Percentiles rank a stretch among this genome's conserved stretches.
These are phyloP conservation scores for Lepidochitona cinerea DNA, from an alignment of 2,888 invertebrate species.

Conservation along the genomic window DNA sequence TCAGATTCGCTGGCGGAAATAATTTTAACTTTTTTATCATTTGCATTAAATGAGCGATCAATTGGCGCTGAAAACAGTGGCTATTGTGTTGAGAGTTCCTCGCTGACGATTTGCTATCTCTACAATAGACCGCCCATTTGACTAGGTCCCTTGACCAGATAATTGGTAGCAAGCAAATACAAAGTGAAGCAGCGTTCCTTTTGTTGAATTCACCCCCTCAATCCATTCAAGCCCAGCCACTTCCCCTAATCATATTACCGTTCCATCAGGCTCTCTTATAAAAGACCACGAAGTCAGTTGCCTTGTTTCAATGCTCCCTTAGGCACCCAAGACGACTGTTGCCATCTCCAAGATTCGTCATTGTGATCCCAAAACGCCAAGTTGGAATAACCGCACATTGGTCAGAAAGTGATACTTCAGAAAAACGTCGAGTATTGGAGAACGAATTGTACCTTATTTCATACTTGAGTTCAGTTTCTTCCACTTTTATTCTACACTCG, in stretches of 20 bases:
- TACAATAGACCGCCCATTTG: not conserved
- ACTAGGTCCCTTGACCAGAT: not conserved
- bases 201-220: not conserved
- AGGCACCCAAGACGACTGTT: not conserved
- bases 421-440: too few relatives aligned
- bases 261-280: not conserved
- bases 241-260: constrained; percentile 6
- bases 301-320: not conserved
- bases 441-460: too few relatives aligned
- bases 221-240: not conserved
- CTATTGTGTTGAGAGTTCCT: not conserved
- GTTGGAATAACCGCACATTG: too few relatives aligned
- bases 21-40: not conserved
- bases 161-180: constrained; percentile 1
- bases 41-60: constrained; percentile 3
- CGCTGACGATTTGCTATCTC: not conserved
- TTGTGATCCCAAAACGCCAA: too few relatives aligned
- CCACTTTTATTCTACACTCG: too few relatives aligned
- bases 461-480: too few relatives aligned
- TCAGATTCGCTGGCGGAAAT: not conserved
- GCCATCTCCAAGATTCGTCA: too few relatives aligned
- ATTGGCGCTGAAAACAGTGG: constrained; percentile 3
- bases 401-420: too few relatives aligned
- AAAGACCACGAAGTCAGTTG: not conserved
- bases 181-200: not conserved